Conservation (phyloP, 2,113 vertebrate genomes). For the Dryoscopus gambensis region DNA sequence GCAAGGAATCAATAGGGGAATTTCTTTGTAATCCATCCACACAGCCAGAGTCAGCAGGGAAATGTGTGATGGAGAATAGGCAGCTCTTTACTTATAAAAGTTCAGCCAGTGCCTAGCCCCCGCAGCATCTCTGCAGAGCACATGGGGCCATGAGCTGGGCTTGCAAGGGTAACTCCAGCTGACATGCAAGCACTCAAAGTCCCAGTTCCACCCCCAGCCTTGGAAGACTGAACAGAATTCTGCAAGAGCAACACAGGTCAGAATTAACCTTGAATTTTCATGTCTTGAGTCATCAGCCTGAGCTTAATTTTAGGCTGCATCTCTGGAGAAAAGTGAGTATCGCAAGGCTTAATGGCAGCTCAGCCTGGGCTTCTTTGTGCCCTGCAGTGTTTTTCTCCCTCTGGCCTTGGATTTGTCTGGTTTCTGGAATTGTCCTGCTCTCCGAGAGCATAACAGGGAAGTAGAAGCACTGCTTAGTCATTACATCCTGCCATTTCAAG, state of each 20-base stretch:
- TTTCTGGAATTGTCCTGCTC: background rate
- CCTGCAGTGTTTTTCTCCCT: background rate
- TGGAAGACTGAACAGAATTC: background rate
- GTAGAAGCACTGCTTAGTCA: background rate
- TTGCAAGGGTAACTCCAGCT: background rate
- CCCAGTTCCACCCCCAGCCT: background rate
- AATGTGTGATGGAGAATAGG: background rate
- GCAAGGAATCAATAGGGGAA: background rate
- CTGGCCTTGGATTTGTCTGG: background rate
- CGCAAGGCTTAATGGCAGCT: background rate
- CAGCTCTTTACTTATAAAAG: background rate
- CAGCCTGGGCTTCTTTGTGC: background rate
- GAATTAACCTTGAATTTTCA: background rate
- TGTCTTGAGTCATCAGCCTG: background rate
- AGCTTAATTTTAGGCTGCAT: background rate
- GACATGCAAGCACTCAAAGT: background rate
- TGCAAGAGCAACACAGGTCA: background rate
- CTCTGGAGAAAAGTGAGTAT: background rate
- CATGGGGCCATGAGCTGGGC: background rate
- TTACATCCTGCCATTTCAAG: background rate
- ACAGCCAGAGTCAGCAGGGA: background rate
- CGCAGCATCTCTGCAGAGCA: background rate
- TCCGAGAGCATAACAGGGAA: background rate
- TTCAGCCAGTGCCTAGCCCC: background rate
- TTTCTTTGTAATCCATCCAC: background rate